Conservation (phyloP, 1,140 invertebrate species). For the Drosophila ogumai region DNA sequence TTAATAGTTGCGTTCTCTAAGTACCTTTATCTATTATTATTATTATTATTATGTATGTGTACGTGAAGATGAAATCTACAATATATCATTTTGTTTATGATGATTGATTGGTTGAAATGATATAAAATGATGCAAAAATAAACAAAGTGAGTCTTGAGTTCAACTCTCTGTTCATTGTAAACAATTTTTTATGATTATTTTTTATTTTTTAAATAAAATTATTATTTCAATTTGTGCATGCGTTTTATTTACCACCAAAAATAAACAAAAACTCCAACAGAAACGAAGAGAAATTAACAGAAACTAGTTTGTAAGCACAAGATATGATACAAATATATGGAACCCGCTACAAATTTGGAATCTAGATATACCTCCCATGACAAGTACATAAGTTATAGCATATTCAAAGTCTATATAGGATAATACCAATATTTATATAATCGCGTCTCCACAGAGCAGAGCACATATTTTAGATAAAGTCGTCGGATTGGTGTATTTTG, state of each 20-base stretch:
- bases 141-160: slow-evolving; percentile 77
- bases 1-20: slow-evolving; percentile 80
- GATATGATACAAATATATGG: slow-evolving; percentile 72
- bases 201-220: slow-evolving; percentile 84
- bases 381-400: slow-evolving; percentile 68
- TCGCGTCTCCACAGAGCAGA: slow-evolving; percentile 36
- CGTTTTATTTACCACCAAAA: slow-evolving; percentile 62
- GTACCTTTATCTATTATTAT: slow-evolving; percentile 77
- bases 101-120: slow-evolving; percentile 55
- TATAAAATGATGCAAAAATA: slow-evolving; percentile 48
- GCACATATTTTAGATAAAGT: slow-evolving; percentile 75
- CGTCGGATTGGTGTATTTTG: slow-evolving; percentile 62
- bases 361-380: slow-evolving; percentile 81
- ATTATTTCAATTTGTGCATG: slow-evolving; percentile 79
- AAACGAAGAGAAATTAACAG: not conserved
- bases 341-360: slow-evolving; percentile 82
- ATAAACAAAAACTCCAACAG: not conserved
- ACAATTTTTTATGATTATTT: slow-evolving; percentile 81
- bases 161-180: slow-evolving; percentile 82
- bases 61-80: slow-evolving; percentile 59
- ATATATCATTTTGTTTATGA: slow-evolving; percentile 65
- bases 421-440: slow-evolving; percentile 53
- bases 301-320: slow-evolving; percentile 29
- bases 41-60: slow-evolving; percentile 59
- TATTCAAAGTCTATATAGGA: slow-evolving; percentile 73